Conservation (phyloP, 2,113 vertebrate species). For the Odocoileus hemionus region DNA sequence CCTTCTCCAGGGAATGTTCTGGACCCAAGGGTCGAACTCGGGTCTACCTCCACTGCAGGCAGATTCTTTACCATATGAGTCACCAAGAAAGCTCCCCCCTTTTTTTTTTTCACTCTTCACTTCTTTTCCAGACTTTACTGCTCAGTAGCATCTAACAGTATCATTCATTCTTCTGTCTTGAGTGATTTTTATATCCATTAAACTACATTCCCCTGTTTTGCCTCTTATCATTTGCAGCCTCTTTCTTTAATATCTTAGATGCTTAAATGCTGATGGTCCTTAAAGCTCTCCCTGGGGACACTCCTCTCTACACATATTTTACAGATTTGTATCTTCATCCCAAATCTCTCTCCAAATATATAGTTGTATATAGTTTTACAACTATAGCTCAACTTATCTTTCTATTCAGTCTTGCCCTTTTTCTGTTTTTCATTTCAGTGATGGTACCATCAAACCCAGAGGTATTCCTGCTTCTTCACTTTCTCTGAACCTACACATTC, state of each 20-base stretch:
- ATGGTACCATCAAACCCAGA: neutral
- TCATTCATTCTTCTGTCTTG: neutral
- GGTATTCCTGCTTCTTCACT: neutral
- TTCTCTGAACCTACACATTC: neutral
- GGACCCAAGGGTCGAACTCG: neutral
- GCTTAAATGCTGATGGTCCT: neutral
- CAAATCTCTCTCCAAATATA: neutral
- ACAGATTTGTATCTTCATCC: neutral
- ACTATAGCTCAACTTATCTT: neutral
- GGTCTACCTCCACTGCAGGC: neutral
- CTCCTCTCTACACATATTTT: neutral
- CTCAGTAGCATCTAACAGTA: neutral
- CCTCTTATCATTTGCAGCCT: neutral
- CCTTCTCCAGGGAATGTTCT: neutral
- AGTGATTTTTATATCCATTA: neutral
- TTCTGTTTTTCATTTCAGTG: neutral
- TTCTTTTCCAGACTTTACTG: neutral
- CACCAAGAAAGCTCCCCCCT: neutral
- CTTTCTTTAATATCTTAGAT: neutral
- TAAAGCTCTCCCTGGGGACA: neutral
- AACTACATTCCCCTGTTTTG: neutral
- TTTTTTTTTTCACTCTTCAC: neutral
- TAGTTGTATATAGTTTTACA: neutral
- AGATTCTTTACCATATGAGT: neutral
- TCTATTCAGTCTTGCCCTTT: neutral